Conservation (phyloP, 2,888 invertebrate species). For the Therioaphis trifolii region DNA sequence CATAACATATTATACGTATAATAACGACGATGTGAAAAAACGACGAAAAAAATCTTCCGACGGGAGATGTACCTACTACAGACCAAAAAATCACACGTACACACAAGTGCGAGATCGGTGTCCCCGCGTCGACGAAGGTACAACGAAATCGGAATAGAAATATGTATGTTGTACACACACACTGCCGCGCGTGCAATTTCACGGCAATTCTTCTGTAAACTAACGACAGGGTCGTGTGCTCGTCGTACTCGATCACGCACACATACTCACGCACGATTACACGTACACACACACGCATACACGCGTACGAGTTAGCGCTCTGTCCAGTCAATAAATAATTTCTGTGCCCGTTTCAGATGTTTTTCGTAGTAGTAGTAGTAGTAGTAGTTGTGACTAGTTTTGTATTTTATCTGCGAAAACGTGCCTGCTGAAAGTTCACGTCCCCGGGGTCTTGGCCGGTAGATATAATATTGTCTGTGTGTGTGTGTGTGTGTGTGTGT, state of each 20-base stretch:
- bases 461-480: slow-evolving; percentile 30
- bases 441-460: not conserved
- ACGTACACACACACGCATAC: not conserved
- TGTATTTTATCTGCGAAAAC: slow-evolving; percentile 57
- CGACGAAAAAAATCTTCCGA: not conserved
- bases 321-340: slow-evolving; percentile 54
- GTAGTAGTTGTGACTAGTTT: slow-evolving; percentile 43
- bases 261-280: not conserved
- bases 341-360: slow-evolving; percentile 55
- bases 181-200: slow-evolving; percentile 47
- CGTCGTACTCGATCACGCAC: not conserved
- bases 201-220: slow-evolving; percentile 47
- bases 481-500: slow-evolving; percentile 27
- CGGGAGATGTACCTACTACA: slow-evolving; percentile 12
- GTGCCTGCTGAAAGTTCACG: no score
- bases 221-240: slow-evolving; percentile 40
- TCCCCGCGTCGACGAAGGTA: no score
- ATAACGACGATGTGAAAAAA: slow-evolving; percentile 1
- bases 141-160: no score
- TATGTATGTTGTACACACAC: not conserved
- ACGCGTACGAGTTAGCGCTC: not conserved
- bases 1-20: not conserved
- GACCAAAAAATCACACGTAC: not conserved
- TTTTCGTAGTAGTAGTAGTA: no score
- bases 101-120: no score